Conservation (phyloP, 1,140 invertebrate genomes). For the Papilio dardanus region DNA sequence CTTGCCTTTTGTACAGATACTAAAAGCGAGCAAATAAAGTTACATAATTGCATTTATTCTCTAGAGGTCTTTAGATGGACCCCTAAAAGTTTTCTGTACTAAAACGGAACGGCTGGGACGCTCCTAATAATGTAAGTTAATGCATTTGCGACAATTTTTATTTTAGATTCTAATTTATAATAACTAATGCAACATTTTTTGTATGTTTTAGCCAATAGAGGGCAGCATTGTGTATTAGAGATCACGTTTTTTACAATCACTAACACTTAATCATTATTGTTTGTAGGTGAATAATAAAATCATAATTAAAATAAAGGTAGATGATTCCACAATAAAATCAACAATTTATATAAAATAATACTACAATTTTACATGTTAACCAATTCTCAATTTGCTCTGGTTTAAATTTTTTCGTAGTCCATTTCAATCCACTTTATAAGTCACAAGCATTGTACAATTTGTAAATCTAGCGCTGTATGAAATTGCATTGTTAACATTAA, state of each 20-base stretch:
- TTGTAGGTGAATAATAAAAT: no score
- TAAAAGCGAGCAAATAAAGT: slow-evolving; percentile 25
- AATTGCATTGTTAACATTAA: slow-evolving; percentile 17
- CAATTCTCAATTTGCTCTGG: not conserved
- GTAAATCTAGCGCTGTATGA: slow-evolving; percentile 1
- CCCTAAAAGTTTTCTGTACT: slow-evolving; percentile 13
- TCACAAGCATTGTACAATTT: slow-evolving; percentile 5
- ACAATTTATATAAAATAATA: not conserved
- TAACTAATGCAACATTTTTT: not conserved
- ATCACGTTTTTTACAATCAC: no score
- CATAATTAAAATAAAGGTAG: no score
- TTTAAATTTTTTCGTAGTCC: not conserved
- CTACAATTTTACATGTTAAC: not conserved
- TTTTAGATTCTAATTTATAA: not conserved
- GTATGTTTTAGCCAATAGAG: not conserved
- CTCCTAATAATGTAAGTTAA: not conserved
- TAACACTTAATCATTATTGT: no score
- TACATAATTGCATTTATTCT: slow-evolving; percentile 37
- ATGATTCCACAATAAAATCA: not conserved
- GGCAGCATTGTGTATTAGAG: not conserved
- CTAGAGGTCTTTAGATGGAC: slow-evolving; percentile 18
- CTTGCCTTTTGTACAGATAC: slow-evolving; percentile 17
- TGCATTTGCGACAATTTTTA: not conserved
- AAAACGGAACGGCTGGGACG: not conserved
- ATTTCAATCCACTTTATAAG: not conserved